Evolutionary conservation across 2,113 vertebrate genomes (phyloP).

Genomic region (Naja naja): DNA sequence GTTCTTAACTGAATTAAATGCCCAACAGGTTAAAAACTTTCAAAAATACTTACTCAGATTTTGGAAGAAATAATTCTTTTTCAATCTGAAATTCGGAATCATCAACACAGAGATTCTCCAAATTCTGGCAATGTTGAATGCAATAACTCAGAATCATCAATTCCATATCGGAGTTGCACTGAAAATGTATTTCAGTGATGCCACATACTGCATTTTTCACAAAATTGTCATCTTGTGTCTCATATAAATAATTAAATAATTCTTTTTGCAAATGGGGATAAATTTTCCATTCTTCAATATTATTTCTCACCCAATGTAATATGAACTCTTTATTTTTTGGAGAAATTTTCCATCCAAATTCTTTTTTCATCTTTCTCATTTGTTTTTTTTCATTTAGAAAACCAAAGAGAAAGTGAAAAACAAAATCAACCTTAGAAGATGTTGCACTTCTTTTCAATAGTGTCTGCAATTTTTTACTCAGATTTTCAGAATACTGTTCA

Average conservation of each 20-base stretch:
- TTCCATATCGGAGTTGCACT: no score
- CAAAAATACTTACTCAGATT: no score
- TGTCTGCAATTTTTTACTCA: not conserved
- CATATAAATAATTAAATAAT: constrained; percentile 46
- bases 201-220: constrained; percentile 37
- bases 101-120: no score
- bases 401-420: constrained; percentile 60
- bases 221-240: constrained; percentile 56
- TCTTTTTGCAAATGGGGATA: constrained; percentile 37
- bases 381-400: constrained; percentile 53
- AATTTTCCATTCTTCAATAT: not conserved
- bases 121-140: no score
- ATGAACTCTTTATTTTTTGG: constrained; percentile 39
- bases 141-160: no score
- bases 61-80: no score
- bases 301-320: constrained; percentile 41
- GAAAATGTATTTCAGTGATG: no score
- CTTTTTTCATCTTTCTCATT: constrained; percentile 33
- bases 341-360: constrained; percentile 50
- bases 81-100: no score
- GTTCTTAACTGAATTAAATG: no score
- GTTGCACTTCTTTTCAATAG: constrained; percentile 39
- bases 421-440: constrained; percentile 36
- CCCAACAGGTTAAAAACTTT: no score
- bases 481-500: not conserved